Evolutionary conservation across 2,888 invertebrate species (phyloP), one percentile per base, ranked within the genome.

Genomic region (Eristalis tenax): DNA sequence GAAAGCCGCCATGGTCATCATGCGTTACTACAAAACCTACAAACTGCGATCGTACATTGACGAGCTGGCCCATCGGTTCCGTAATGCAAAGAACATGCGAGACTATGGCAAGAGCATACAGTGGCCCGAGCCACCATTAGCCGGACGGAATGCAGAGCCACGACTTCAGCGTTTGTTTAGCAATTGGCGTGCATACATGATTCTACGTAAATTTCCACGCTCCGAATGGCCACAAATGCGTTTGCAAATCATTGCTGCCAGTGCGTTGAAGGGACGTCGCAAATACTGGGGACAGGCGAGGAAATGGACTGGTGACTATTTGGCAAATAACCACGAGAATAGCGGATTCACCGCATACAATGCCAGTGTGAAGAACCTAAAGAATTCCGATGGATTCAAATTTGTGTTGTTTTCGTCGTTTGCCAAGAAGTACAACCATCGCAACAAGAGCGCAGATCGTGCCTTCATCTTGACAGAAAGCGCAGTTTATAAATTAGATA

Each of bases 131-230:
- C 96, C 97, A 10, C 96, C 98, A 6, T 94, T 95, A 26, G 95
- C 96, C 0, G 94, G 97, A 0, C 94, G 95, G 64, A 92, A 94
- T 18, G 95, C 95, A 1, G 94, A 96, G 15, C 93, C 95, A 1
- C 92, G 95, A 23, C 93, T 97, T 83, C 94, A 94, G 75, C 93
- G 93, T 68, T 95, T 96, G 15, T 96, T 95, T 91, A 94, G 96
- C n/a, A 94, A 96, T 89, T 99, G 99, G 99, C 94, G 98, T 79
- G 98, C 98, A 0, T 96, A 94, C 93, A 97, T 97, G 95, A 95
- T 97, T 74, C 94, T 99, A n/a, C 94, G 95, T 90, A 96, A 96
- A 81, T 95, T 98, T 88, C 98, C 97, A 1, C 94, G 95, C 79
- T 94, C 95, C 40, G 97, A 98, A 91, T 97, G 99, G 97, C 97